phyloP scores from a whole-genome alignment of 2,113 vertebrate genomes.

The Ameiurus melas region DNA sequence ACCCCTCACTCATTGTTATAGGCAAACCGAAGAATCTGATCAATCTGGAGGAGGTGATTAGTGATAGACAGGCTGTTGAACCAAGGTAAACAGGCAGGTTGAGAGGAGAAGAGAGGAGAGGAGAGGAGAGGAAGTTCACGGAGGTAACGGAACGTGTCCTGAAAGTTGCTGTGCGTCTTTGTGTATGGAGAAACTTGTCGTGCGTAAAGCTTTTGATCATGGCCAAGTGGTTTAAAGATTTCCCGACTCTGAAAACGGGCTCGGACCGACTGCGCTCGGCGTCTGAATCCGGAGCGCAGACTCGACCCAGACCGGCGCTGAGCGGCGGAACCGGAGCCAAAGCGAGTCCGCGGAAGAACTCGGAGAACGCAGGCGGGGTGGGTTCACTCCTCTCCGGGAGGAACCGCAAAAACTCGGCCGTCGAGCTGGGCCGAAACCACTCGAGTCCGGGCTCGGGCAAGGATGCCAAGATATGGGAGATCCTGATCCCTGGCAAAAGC shows the following conservation, averaged over 20 bases:
- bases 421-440: slow-evolving; percentile 75
- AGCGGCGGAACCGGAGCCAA: slow-evolving; percentile 69
- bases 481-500: slow-evolving; percentile 81
- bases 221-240: slow-evolving; percentile 96
- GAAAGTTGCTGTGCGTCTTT: slow-evolving; percentile 16
- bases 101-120: no score
- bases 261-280: slow-evolving; percentile 79
- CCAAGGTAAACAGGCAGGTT: not conserved
- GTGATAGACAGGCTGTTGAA: not conserved
- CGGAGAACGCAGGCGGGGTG: slow-evolving; percentile 55
- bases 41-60: not conserved
- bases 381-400: slow-evolving; percentile 72
- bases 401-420: slow-evolving; percentile 85
- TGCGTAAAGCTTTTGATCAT: slow-evolving; percentile 62
- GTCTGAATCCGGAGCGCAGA: slow-evolving; percentile 75
- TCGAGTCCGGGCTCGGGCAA: slow-evolving; percentile 60
- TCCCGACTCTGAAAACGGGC: slow-evolving; percentile 86
- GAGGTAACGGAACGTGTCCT: slow-evolving; percentile 11
- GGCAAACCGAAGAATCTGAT: not conserved
- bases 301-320: slow-evolving; percentile 72
- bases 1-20: not conserved
- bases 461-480: slow-evolving; percentile 79
- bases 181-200: slow-evolving; percentile 47
- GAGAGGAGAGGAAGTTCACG: not conserved
- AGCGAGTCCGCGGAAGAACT: slow-evolving; percentile 75